Conservation (phyloP, 2,797 vertebrate genomes). For the Macropodus opercularis region DNA sequence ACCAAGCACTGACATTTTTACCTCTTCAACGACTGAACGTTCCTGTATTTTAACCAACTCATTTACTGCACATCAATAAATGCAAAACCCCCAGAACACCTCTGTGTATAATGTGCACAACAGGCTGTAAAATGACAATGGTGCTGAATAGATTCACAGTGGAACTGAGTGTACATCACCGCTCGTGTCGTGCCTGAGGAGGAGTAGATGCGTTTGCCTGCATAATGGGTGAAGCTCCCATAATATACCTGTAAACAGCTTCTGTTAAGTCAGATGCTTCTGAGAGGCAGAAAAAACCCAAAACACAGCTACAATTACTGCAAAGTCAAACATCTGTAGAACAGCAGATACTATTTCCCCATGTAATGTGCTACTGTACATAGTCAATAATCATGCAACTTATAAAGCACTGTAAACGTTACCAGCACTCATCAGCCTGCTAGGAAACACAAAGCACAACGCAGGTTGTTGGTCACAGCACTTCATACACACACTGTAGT, state of each 20-base stretch:
- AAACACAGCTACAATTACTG: conserved; percentile 1
- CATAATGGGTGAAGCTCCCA: conserved; percentile 31
- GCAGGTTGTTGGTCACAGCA: neutral
- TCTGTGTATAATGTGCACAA: neutral
- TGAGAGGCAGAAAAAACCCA: conserved; percentile 3
- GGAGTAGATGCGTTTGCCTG: conserved; percentile 22
- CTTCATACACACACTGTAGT: conserved; percentile 24
- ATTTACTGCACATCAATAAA: too few species aligned
- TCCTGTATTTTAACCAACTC: too few species aligned
- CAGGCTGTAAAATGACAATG: neutral
- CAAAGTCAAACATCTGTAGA: conserved; percentile 12
- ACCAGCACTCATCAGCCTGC: neutral
- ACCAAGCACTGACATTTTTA: too few species aligned
- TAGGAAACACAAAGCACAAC: too few species aligned
- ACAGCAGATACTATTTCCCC: conserved; percentile 14
- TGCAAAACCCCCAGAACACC: too few species aligned
- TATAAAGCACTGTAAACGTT: conserved; percentile 12
- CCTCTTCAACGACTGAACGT: neutral
- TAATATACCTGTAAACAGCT: conserved; percentile 22
- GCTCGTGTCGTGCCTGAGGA: neutral
- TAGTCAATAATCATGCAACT: conserved; percentile 26
- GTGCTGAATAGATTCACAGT: neutral
- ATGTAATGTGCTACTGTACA: conserved; percentile 13
- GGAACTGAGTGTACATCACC: neutral
- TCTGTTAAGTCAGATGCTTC: conserved; percentile 20